A percentile compares a stretch with the other conserved stretches of the same genome.
Evolutionary conservation across 1,140 invertebrate genomes (phyloP).

Genomic region (Chionoecetes opilio): DNA sequence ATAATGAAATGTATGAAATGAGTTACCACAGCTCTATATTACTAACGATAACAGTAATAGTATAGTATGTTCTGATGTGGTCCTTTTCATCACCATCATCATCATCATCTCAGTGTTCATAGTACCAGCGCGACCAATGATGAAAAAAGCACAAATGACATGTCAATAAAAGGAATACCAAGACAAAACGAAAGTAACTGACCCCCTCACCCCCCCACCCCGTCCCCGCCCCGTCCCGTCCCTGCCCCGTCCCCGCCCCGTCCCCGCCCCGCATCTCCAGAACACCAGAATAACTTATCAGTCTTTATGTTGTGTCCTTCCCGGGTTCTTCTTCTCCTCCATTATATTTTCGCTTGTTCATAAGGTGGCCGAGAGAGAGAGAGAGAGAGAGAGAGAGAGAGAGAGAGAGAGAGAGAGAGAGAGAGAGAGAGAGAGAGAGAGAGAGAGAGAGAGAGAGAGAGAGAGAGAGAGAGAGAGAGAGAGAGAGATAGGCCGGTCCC

Average conservation of each 20-base stretch:
- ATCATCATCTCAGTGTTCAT: not conserved
- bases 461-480: constrained; percentile 58
- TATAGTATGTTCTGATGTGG: no score
- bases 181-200: not conserved
- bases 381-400: constrained; percentile 55
- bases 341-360: constrained; percentile 51
- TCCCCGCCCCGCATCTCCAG: not conserved
- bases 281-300: not conserved
- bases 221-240: not conserved
- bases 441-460: constrained; percentile 53
- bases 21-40: not conserved
- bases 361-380: constrained; percentile 46
- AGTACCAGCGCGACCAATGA: not conserved
- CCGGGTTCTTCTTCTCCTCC: constrained; percentile 18
- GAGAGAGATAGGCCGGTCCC: constrained; percentile 52
- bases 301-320: constrained; percentile 42
- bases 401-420: constrained; percentile 52
- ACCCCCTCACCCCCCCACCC: not conserved
- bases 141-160: no score
- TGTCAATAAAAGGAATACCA: not conserved
- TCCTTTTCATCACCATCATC: not conserved
- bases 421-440: constrained; percentile 51
- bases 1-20: no score
- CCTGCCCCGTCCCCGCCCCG: not conserved
- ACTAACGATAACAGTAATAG: not conserved